phyloP scores from a whole-genome alignment of 2,888 invertebrate genomes.

The Oscheius sp. region DNA sequence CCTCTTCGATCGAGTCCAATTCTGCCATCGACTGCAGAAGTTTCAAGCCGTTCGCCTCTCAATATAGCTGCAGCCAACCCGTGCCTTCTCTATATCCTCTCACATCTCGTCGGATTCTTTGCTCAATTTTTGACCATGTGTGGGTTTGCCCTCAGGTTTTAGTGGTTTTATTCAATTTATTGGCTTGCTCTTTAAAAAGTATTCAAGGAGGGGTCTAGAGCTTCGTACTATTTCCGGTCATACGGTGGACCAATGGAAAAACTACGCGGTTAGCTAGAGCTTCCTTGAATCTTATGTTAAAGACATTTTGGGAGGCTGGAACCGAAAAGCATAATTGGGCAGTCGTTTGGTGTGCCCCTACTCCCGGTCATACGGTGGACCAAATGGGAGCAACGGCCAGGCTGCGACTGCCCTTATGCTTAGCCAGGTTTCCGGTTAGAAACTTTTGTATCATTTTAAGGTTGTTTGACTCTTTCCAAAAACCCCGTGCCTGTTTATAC shows the following conservation, averaged over 20 bases:
- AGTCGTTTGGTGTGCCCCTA: slow-evolving; percentile 21
- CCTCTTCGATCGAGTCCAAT: slow-evolving; percentile 27
- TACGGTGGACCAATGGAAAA: slow-evolving; percentile 29
- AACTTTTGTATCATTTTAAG: background rate
- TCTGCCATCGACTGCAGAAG: slow-evolving; percentile 21
- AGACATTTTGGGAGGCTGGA: background rate
- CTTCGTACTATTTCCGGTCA: slow-evolving; percentile 27
- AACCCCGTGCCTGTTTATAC: background rate
- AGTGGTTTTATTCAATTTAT: background rate
- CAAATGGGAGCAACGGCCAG: slow-evolving; percentile 26
- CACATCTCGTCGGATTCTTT: background rate
- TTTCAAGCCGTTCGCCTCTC: background rate
- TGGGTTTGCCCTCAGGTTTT: background rate
- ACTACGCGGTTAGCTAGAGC: slow-evolving; percentile 1
- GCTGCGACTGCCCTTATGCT: slow-evolving; percentile 20
- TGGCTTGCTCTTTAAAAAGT: slow-evolving; percentile 1
- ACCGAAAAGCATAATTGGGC: slow-evolving; percentile 11
- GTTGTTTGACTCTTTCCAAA: background rate
- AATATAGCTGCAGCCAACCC: background rate
- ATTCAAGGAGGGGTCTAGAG: slow-evolving; percentile 3
- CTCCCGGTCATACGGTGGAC: slow-evolving; percentile 32
- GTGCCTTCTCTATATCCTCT: slow-evolving; percentile 9
- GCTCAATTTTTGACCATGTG: slow-evolving; percentile 17
- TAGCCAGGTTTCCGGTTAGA: background rate
- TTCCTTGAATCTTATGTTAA: background rate